A percentile compares a stretch with the other conserved stretches of the same genome.
Evolutionary conservation across 2,888 invertebrate genomes (phyloP).

Genomic region (Mechanitis mazaeus): DNA sequence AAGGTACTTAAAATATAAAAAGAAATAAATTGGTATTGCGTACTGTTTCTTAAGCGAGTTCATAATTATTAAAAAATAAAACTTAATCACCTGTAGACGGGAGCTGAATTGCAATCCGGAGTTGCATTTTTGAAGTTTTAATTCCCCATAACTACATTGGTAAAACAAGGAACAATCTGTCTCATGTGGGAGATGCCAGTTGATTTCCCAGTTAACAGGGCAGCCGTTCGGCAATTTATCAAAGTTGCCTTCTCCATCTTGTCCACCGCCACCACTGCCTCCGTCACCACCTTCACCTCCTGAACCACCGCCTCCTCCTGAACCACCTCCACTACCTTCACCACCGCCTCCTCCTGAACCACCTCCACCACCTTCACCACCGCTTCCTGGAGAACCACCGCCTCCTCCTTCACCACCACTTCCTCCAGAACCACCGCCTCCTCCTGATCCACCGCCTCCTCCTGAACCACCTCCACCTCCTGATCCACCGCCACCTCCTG

Average conservation of each 20-base stretch:
- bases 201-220: constrained; percentile 37
- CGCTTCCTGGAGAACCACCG: background rate
- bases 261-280: too few relatives aligned
- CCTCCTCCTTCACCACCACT: background rate
- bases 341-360: background rate
- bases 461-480: background rate
- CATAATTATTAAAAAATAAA: too few relatives aligned
- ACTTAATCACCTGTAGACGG: constrained; percentile 38
- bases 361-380: background rate
- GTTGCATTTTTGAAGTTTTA: constrained; percentile 37
- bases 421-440: background rate
- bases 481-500: too few relatives aligned
- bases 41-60: too few relatives aligned
- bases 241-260: constrained; percentile 14
- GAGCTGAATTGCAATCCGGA: constrained; percentile 44
- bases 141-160: constrained; percentile 43
- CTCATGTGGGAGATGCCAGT: constrained; percentile 45
- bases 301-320: background rate
- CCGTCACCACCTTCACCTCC: background rate
- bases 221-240: constrained; percentile 38
- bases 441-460: background rate
- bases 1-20: too few relatives aligned
- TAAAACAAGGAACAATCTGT: constrained; percentile 45
- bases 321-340: background rate
- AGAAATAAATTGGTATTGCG: too few relatives aligned